Evolutionary conservation across 2,888 invertebrate species (phyloP), one percentile per base, ranked within the genome.

Genomic region (Chymomyza fuscimana): DNA sequence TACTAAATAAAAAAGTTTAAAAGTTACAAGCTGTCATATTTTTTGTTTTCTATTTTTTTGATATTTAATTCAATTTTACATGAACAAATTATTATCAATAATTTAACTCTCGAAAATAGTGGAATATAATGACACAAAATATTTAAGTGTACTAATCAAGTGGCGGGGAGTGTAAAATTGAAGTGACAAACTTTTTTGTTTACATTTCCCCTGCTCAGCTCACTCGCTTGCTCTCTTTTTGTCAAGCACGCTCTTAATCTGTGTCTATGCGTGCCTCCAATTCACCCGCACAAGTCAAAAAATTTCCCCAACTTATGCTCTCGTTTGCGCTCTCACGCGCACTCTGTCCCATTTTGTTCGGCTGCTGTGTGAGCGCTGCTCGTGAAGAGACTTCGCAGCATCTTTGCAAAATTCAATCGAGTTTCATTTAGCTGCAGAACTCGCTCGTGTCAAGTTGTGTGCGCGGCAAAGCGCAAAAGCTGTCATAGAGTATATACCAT

Each of bases 401-500:
- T 90, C 90, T 83, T 85, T 77, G 74, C 69, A 73, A 62, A 65
- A 67, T 78, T 79, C 80, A 74, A 63, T 76, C 67, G 63, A 73
- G 67, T 77, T 89, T 89, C 90, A 90, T 89, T 90, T 86, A 85
- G 89, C 86, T 82, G 83, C 87, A 87, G 90, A 80, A 82, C 79
- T 86, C 85, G 88, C 82, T 87, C 82, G 90, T 80, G 87, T 84
- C 77, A 78, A 80, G 90, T 90, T 85, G 83, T 76, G 67, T 72
- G 68, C 58, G 76, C 80, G 76, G 63, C 29, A 22, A 51, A 69
- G 68, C 64, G 74, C 74, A 65, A 63, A 63, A 56, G 25, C 63
- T 69, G 63, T 68, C 54, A 50, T 80, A 52, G n/a, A 19, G 16
- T 46, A 10, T 46, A 46, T 46, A 46, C 40, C 12, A 15, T 22